These are phyloP conservation scores for Oceanites oceanicus DNA, from an alignment of 2,113 vertebrate genomes.

Conservation along the genomic window DNA sequence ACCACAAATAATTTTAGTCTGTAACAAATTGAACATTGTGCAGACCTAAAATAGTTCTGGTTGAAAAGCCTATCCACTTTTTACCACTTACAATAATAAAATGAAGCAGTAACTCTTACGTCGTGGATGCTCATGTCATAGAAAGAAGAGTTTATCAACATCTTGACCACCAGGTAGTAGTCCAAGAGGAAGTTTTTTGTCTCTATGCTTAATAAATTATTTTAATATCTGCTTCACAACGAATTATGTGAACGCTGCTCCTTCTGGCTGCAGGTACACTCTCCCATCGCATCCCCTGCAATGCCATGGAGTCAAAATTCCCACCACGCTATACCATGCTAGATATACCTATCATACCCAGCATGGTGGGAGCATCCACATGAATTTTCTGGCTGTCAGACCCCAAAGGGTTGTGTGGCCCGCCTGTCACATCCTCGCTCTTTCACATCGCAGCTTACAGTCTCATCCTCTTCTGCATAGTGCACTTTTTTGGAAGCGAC, in stretches of 20 bases:
- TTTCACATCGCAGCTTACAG: neutral
- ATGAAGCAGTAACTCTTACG: rapidly evolving
- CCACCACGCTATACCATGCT: neutral
- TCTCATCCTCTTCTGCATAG: rapidly evolving
- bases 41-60: neutral
- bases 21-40: neutral
- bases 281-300: neutral
- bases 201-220: neutral
- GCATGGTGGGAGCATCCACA: neutral
- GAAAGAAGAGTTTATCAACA: neutral
- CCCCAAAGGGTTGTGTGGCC: rapidly evolving
- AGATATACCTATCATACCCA: neutral
- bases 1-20: neutral
- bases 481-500: neutral
- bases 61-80: neutral
- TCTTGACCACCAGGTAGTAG: neutral
- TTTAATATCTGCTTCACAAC: neutral
- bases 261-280: neutral
- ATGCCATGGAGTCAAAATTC: neutral
- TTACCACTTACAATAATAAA: neutral
- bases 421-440: neutral
- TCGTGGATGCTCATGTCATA: neutral
- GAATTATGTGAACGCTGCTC: neutral
- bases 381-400: neutral
- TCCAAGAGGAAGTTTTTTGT: neutral